Evolutionary conservation across 2,888 invertebrate genomes (phyloP).

Genomic region (Gisinianus flammeolus): DNA sequence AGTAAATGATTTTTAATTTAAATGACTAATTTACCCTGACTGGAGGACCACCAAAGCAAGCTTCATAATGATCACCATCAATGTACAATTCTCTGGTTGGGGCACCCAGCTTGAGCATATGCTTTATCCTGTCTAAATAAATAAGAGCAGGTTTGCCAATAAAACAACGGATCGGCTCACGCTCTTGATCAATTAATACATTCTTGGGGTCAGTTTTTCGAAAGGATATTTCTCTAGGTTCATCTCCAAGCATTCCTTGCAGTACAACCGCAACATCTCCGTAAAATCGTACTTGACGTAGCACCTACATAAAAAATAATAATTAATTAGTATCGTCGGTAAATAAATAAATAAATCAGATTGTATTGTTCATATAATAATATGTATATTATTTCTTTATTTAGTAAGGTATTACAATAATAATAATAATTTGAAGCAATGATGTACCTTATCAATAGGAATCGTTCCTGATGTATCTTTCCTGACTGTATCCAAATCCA

Average conservation of each 20-base stretch:
- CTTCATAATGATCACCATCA: constrained; percentile 87
- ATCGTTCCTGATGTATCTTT: constrained; percentile 50
- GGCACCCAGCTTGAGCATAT: constrained; percentile 78
- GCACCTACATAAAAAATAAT: constrained; percentile 40
- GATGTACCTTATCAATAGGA: constrained; percentile 55
- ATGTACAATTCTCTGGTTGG: constrained; percentile 90
- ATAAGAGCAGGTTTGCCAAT: constrained; percentile 75
- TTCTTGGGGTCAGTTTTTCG: constrained; percentile 78
- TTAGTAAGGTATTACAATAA: not conserved
- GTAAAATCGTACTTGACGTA: constrained; percentile 74
- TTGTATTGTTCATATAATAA: not conserved
- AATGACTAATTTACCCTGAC: constrained; percentile 68
- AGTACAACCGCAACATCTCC: constrained; percentile 79
- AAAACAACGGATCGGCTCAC: constrained; percentile 69
- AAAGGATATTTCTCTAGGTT: constrained; percentile 81
- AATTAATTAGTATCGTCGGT: constrained; percentile 4
- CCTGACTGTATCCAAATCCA: constrained; percentile 47
- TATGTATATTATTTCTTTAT: not conserved
- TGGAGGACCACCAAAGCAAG: constrained; percentile 89
- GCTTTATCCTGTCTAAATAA: constrained; percentile 73
- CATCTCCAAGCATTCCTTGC: constrained; percentile 48
- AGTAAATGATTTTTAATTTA: not conserved
- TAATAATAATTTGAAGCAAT: not conserved
- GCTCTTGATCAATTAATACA: constrained; percentile 78
- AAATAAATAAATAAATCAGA: not conserved